Evolutionary conservation across 2,888 invertebrate genomes (phyloP).

Genomic region (Itoplectis maculator): DNA sequence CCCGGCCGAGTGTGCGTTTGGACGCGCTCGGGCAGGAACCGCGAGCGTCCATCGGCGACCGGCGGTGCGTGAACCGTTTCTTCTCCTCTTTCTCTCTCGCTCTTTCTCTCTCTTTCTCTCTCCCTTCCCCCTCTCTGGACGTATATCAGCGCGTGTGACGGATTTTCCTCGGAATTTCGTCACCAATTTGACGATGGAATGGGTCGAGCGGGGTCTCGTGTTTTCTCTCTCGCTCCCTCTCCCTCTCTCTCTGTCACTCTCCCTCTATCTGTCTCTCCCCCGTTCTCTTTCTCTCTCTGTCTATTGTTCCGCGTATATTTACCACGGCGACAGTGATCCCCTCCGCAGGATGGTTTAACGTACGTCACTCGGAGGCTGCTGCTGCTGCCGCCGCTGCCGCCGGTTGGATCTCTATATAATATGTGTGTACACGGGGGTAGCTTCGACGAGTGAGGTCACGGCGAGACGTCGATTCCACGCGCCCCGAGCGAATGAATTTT

Average conservation of each 20-base stretch:
- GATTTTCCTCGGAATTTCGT: slow-evolving; percentile 63
- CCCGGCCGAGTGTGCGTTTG: slow-evolving; percentile 52
- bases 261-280: slow-evolving; percentile 26
- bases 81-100: slow-evolving; percentile 5
- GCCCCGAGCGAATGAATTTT: slow-evolving; percentile 60
- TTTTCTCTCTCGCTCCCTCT: too few species aligned
- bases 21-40: slow-evolving; percentile 44
- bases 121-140: background rate
- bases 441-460: slow-evolving; percentile 55
- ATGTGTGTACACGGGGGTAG: slow-evolving; percentile 33
- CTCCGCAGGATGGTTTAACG: slow-evolving; percentile 35
- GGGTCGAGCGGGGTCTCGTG: background rate
- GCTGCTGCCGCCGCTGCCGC: background rate
- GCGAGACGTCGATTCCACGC: slow-evolving; percentile 64
- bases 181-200: slow-evolving; percentile 37
- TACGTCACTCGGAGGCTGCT: slow-evolving; percentile 37
- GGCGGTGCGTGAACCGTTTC: slow-evolving; percentile 69
- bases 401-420: slow-evolving; percentile 10
- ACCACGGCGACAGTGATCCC: slow-evolving; percentile 44
- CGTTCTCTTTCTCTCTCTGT: background rate
- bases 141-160: slow-evolving; percentile 43
- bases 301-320: slow-evolving; percentile 56
- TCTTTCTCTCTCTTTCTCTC: background rate
- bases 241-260: background rate
- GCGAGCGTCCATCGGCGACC: slow-evolving; percentile 64